Evolutionary conservation across 2,113 vertebrate genomes (phyloP), one percentile per base, ranked within the genome.

Genomic region (Ploceus nigricollis): DNA sequence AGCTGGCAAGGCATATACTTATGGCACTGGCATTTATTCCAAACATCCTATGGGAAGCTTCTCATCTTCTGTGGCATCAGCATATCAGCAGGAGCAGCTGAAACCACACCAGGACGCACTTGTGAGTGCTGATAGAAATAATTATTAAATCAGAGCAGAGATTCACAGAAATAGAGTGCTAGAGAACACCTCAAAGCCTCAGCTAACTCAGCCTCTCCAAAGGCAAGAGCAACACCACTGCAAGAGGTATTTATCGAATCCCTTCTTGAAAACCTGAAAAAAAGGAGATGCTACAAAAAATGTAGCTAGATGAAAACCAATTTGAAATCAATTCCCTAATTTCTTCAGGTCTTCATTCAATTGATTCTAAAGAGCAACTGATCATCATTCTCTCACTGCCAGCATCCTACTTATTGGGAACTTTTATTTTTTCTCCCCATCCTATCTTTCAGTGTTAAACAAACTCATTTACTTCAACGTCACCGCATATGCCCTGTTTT

Each of bases 401-500:
- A 89, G 37, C 47, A 68, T 78, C 35, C 51, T 54, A 50, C 20
- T 33, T 73, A 73, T 1, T 54, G 20, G 40, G 21, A 88, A 90
- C 77, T 66, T 89, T n/a, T 31, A 73, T 31, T 14, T 56, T 54
- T 39, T 81, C 35, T 78, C 31, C 44, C 18, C 25, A 91, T 23
- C 20, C 8, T 60, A 25, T 64, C 83, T 90, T 76, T 84, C 80
- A 68, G 24, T 48, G 24, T 39, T 78, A 68, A 94, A 83, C 75
- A 90, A 92, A 87, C 2, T 20, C 33, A 64, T 54, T 78, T 71
- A 85, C n/a, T 94, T 84, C 69, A 78, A 30, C 2, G 1, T 23
- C 15, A 28, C 13, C 0, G 0, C 7, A 51, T 68, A 77, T 0
- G 0, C 19, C 20, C 17, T 31, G 28, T 71, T 84, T 63, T 75